phyloP scores from a whole-genome alignment of 2,113 vertebrate genomes.

The Pelodiscus sinensis region DNA sequence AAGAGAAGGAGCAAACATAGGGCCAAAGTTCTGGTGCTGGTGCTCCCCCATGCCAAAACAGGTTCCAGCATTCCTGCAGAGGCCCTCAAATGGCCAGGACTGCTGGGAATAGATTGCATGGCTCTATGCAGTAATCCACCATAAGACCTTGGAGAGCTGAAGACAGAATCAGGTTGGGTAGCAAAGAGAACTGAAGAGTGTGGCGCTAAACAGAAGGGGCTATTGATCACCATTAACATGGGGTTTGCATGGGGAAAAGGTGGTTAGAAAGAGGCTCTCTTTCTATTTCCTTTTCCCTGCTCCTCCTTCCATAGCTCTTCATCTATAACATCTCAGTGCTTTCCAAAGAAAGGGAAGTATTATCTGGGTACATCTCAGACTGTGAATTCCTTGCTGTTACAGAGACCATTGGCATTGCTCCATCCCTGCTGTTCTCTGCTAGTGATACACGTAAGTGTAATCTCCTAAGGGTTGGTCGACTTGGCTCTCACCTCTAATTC shows the following conservation, averaged over 20 bases:
- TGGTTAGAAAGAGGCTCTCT: not conserved
- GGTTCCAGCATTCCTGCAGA: no score
- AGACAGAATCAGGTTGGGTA: not conserved
- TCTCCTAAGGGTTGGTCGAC: not conserved
- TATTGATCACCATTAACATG: not conserved
- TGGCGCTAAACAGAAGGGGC: not conserved
- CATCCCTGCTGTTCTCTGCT: not conserved
- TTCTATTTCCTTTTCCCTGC: not conserved
- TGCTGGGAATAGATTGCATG: no score
- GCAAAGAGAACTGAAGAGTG: not conserved
- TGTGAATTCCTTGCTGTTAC: not conserved
- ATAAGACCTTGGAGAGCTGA: not conserved
- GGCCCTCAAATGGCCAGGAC: no score
- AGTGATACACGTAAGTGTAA: not conserved
- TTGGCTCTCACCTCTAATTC: not conserved
- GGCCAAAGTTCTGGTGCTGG: no score
- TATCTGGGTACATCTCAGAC: not conserved
- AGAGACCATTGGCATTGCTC: not conserved
- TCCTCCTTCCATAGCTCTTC: not conserved
- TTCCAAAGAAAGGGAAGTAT: not conserved
- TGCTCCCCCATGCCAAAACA: no score
- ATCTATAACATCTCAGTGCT: not conserved
- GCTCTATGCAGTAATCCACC: no score
- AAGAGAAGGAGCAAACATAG: no score
- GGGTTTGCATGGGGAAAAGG: not conserved